Base-by-base conservation (phyloP, 2,113 vertebrate species). In the Pluvialis apricaria region DNA sequence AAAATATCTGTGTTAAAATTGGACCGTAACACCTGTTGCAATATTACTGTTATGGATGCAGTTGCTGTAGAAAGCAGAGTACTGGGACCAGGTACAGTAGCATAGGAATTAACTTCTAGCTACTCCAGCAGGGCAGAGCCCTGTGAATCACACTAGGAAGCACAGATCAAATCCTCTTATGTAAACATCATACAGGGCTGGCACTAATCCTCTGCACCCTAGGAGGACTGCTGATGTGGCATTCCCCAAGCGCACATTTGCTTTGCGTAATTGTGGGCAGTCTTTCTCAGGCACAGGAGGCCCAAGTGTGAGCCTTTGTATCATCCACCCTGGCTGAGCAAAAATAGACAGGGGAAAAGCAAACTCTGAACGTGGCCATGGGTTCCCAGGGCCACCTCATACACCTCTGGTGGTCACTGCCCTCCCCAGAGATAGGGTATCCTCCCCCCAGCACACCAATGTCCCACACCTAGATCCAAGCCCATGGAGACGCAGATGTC, bases 161-260 rank as follows among this genome's bases (percentile, higher is more conserved):
- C 91, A 78, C 54, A 91, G 82, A 95, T 94, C 71, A 88, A 94
- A 94, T 95, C 84, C 54, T 95, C 82, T 95, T 93, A 84, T 24
- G 94, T 93, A 94, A 96, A 92, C 73, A 93, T 73, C 57, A 15
- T 73, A 79, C 25, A 0, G 36, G 69, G 82, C 82, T 92, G 89
- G 91, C 96, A 75, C 77, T 87, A 40, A 44, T 82, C 86, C 82
- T 86, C 84, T 6, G 76, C 89, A 79, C 89, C 84, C 91, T 66
- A 25, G 64, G 86, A 92, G 73, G 40, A 95, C 54, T 95, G 97
- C 95, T 97, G 95, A 95, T 96, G 97, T 97, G 96, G 96, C 95
- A 94, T 91, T 96, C 90, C 81, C 70, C 78, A 88, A 78, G 58
- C 6, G 5, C 71, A 52, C 72, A 55, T 72, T 93, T 90, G 81